Evolutionary conservation across 2,888 invertebrate species (phyloP).

Genomic region (Athalia rosae): DNA sequence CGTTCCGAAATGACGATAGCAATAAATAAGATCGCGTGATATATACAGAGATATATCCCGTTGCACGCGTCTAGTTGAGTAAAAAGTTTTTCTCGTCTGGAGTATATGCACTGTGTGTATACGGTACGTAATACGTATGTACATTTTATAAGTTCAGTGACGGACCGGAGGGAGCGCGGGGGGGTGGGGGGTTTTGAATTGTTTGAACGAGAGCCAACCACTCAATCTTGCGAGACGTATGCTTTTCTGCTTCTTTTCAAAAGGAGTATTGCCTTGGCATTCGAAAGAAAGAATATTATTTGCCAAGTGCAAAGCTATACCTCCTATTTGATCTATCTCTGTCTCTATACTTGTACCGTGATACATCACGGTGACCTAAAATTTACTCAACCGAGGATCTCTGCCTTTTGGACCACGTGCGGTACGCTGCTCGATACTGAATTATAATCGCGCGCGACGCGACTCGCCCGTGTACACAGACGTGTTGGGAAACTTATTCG

Average conservation of each 20-base stretch:
- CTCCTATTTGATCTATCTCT: not conserved
- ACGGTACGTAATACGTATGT: not conserved
- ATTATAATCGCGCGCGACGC: not conserved
- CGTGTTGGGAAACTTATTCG: slow-evolving; percentile 1
- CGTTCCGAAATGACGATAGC: too few relatives aligned
- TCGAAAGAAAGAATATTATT: slow-evolving; percentile 43
- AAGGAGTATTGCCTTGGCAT: slow-evolving; percentile 44
- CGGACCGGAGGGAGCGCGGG: slow-evolving; percentile 3
- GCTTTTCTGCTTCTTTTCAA: slow-evolving; percentile 38
- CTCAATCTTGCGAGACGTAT: slow-evolving; percentile 38
- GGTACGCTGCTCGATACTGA: not conserved
- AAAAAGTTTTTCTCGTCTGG: slow-evolving; percentile 48
- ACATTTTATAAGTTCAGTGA: slow-evolving; percentile 16
- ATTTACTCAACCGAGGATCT: slow-evolving; percentile 6
- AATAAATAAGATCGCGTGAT: too few relatives aligned
- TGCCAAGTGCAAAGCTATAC: slow-evolving; percentile 35
- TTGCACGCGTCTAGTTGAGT: slow-evolving; percentile 58
- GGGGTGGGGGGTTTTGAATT: slow-evolving; percentile 31
- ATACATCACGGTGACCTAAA: not conserved
- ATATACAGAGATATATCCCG: not conserved
- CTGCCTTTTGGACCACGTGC: not conserved
- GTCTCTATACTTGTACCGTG: slow-evolving; percentile 8
- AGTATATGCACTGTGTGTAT: slow-evolving; percentile 45
- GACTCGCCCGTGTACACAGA: not conserved
- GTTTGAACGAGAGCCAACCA: slow-evolving; percentile 37